These are phyloP conservation scores for Enteromius afrohamiltoni DNA, from an alignment of 2,797 vertebrate species.

Conservation along the genomic window DNA sequence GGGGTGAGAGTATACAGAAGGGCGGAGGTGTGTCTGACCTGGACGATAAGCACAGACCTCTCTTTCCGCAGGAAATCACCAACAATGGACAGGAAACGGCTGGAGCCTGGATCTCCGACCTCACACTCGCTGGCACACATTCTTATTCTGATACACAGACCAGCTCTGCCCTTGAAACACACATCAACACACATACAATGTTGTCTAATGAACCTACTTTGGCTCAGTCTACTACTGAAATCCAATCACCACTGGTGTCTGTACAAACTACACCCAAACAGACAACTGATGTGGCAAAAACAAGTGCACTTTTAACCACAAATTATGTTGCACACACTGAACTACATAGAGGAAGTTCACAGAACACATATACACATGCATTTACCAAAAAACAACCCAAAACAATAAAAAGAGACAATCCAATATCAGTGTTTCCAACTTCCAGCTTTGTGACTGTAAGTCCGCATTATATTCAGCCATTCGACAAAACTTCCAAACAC, in stretches of 20 bases:
- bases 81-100: slow-evolving; percentile 82
- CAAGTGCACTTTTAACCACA: background rate
- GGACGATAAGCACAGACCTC: slow-evolving; percentile 72
- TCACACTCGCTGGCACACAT: slow-evolving; percentile 57
- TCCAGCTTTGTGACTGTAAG: background rate
- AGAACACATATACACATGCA: slow-evolving; percentile 8
- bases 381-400: background rate
- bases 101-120: slow-evolving; percentile 65
- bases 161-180: slow-evolving; percentile 39
- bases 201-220: slow-evolving; percentile 1
- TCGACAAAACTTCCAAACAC: background rate
- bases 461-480: background rate
- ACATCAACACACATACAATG: background rate
- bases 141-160: slow-evolving; percentile 47
- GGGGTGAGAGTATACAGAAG: slow-evolving; percentile 27
- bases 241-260: background rate
- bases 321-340: slow-evolving; percentile 20
- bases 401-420: background rate
- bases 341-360: background rate
- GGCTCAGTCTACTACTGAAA: background rate
- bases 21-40: slow-evolving; percentile 62
- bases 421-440: background rate
- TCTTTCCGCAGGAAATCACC: slow-evolving; percentile 78
- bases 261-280: slow-evolving; percentile 3
- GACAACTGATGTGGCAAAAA: background rate